Percentiles rank a stretch among this genome's conserved stretches.
Conservation (phyloP, 2,797 vertebrate genomes). For the Rhodeus uyekii region DNA sequence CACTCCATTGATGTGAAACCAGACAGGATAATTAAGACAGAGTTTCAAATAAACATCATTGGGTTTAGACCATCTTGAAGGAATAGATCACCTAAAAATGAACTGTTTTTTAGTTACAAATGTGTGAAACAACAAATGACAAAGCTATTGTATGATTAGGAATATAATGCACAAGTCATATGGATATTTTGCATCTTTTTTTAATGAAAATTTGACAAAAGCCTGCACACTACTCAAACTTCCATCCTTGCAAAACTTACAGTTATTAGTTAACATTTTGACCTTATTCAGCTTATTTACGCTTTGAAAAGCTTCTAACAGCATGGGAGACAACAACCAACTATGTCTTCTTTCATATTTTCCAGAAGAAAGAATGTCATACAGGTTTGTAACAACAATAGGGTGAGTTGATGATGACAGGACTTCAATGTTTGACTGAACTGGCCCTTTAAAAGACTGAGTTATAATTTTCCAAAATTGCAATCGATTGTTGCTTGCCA, state of each 20-base stretch:
- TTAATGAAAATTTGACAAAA: no score
- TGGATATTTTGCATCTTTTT: neutral
- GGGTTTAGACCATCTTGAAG: constrained; percentile 1
- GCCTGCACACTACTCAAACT: no score
- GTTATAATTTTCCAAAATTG: neutral
- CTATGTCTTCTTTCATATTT: neutral
- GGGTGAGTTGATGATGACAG: neutral
- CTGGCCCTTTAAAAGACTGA: neutral
- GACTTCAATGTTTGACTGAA: neutral
- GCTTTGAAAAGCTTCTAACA: neutral
- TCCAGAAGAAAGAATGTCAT: neutral
- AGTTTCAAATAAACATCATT: constrained; percentile 27
- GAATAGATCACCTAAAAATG: neutral
- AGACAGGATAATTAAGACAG: neutral
- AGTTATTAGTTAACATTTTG: neutral
- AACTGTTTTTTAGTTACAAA: neutral
- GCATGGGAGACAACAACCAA: neutral
- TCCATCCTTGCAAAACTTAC: no score
- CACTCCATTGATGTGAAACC: constrained; percentile 18
- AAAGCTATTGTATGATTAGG: neutral
- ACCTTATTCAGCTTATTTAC: neutral
- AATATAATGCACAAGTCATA: neutral
- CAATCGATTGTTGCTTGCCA: neutral
- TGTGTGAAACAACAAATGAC: neutral
- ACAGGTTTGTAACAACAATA: neutral